Base-by-base conservation (phyloP, 2,888 invertebrate species). In the Pecten maximus region DNA sequence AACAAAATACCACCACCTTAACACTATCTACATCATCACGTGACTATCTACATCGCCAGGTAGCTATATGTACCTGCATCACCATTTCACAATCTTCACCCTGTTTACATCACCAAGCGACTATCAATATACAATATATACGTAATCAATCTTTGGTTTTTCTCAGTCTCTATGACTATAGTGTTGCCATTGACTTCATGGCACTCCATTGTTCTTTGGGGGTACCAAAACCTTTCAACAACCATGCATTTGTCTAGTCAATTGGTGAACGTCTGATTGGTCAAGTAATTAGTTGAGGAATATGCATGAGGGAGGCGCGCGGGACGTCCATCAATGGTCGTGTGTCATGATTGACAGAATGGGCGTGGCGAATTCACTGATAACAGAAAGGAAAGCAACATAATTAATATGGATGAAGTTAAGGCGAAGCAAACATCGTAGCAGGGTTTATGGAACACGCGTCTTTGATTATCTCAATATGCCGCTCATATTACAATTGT, bases 401-500 rank as follows among this genome's bases (percentile, higher is more conserved):
- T 74, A 74, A 74, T 74, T 74, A 74, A 74, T 74, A 74, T 35
- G 74, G 74, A 74, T 74, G 74, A 74, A 74, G 74, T 74, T 74
- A 74, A 74, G 74, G 74, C 28, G 74, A 74, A 35, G 74, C 74
- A 35, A 28, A 74, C 35, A 74, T 74, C 74, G 35, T 74, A 74
- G 74, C 74, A 28, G 8, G 74, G 74, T 35, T 74, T 74, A 74
- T 28, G 28, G 23, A 35, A 35, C 74, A 74, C 23, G 35, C 28
- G 74, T 28, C 74, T 74, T 74, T 35, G 35, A 74, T 74, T 74
- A 74, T 74, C 74, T 74, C 74, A 74, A 74, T 74, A 74, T 74
- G 74, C 12, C 10, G 28, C 74, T 74, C 74, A 28, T 8, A 35
- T 74, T 74, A 35, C 74, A 35, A 10, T 10, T 28, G 74, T 28